phyloP scores from a whole-genome alignment of 1,140 invertebrate species.

The Pteromalus puparum region DNA sequence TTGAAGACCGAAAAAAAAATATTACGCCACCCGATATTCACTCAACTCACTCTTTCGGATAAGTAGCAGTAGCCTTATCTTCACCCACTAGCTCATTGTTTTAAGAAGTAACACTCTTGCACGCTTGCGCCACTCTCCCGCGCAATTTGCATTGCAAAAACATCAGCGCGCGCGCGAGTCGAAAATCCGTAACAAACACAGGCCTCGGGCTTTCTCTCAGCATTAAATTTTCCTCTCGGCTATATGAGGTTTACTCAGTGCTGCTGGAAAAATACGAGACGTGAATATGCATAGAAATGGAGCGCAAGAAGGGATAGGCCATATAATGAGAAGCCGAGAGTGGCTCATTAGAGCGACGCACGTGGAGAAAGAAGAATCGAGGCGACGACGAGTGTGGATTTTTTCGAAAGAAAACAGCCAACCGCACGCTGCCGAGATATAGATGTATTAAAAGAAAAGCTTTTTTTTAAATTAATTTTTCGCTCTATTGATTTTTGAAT shows the following conservation, averaged over 20 bases:
- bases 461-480: no score
- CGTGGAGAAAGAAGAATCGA: neutral
- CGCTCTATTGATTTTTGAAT: no score
- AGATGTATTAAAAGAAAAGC: no score
- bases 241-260: neutral
- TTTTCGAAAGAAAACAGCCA: neutral
- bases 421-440: no score
- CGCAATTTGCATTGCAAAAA: constrained; percentile 23
- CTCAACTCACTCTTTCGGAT: no score
- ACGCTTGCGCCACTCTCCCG: neutral
- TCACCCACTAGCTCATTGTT: neutral
- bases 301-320: neutral
- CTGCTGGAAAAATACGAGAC: neutral
- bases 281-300: constrained; percentile 9
- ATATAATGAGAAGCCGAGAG: neutral
- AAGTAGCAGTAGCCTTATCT: neutral
- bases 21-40: no score
- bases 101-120: constrained; percentile 13
- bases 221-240: neutral
- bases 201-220: neutral
- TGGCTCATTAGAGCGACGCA: neutral
- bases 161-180: neutral
- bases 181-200: constrained; percentile 31
- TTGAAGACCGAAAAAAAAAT: no score
- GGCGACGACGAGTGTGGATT: constrained; percentile 15